Evolutionary conservation across 2,888 invertebrate genomes (phyloP), one percentile per base, ranked within the genome.

Genomic region (Sinodicranocentrus sp.): DNA sequence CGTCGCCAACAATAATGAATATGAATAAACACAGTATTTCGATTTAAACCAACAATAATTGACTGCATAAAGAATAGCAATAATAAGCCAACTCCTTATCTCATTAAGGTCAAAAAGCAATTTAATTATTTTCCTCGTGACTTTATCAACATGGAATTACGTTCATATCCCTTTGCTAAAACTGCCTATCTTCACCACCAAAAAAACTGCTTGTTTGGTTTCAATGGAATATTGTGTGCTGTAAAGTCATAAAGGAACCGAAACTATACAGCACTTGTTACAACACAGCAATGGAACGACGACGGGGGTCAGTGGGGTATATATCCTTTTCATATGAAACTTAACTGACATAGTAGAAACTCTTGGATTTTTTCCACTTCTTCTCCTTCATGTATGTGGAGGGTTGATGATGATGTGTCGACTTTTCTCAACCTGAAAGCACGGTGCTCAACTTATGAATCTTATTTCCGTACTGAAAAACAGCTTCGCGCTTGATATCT

Each of bases 401-500:
- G n/a, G n/a, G n/a, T n/a, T n/a, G n/a, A 13, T 39, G 13, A 39
- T 39, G 13, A 8, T n/a, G 13, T 52, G 52, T 52, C 19, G 52
- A 52, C 44, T 67, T 54, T 25, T 63, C 21, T 57, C 39, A 52
- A 67, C 21, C 39, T 52, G 39, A 65, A 59, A 43, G 25, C 25
- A 43, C 26, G n/a, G 23, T 25, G 39, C 43, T 43, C 17, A 73
- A 59, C 23, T 25, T 59, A 59, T 25, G 57, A 15, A 1, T 21
- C 59, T 73, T 39, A 65, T 43, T 67, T 67, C 65, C 28, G n/a
- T 54, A 39, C 76, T 39, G 63, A 76, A 52, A 54, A 23, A 17
- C 23, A 17, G 39, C 17, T 39, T 76, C 10, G 52, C 76, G 76
- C 65, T 39, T 21, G 23, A 19, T 8, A 39, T 17, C 0, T 1